phyloP scores from a whole-genome alignment of 2,113 vertebrate genomes.

The Stegostoma tigrinum region DNA sequence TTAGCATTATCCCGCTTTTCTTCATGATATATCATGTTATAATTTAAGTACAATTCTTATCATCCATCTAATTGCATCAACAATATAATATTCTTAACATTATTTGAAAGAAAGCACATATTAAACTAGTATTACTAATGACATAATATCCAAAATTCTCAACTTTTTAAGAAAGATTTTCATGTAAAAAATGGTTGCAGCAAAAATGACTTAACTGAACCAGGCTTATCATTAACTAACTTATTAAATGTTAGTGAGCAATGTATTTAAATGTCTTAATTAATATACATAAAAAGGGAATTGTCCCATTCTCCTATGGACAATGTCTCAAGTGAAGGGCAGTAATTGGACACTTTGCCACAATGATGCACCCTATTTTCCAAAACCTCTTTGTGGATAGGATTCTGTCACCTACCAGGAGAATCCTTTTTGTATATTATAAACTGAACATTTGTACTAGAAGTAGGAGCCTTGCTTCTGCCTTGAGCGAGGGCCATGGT shows the following conservation, averaged over 20 bases:
- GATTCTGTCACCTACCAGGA: neutral
- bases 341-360: neutral
- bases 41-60: neutral
- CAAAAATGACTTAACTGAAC: conserved; percentile 19
- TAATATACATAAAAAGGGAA: neutral
- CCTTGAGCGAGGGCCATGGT: neutral
- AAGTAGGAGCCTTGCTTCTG: neutral
- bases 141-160: neutral
- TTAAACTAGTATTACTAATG: neutral
- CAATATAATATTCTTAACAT: conserved; percentile 1
- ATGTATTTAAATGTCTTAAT: neutral
- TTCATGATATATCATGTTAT: neutral
- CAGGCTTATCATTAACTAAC: conserved; percentile 28
- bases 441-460: neutral
- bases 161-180: neutral
- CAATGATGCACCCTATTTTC: neutral
- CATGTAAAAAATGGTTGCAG: conserved; percentile 27
- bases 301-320: too few relatives aligned
- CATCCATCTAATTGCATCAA: neutral
- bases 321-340: too few relatives aligned
- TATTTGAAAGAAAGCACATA: neutral
- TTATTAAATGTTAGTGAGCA: neutral
- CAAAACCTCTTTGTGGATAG: neutral
- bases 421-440: neutral
- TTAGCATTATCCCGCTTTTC: neutral